Evolutionary conservation across 1,140 invertebrate species (phyloP), one percentile per base, ranked within the genome.

Genomic region (Bombus consobrinus): DNA sequence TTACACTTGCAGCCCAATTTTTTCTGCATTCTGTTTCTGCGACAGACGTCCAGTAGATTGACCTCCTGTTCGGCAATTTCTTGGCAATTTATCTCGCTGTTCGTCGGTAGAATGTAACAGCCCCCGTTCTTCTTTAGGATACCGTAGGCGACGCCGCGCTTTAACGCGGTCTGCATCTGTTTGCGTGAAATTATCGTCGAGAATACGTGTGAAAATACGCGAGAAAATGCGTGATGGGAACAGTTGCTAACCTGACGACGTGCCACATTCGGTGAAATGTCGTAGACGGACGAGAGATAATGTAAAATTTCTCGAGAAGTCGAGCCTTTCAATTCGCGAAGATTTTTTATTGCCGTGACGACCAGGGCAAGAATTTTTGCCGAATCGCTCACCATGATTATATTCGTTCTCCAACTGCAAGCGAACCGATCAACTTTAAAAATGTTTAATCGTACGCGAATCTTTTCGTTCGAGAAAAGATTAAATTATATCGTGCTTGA

Each of bases 31-130:
- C 72, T 81, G 39, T 66, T 62, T 53, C 72, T 85, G 22, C 91
- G 90, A 1, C 82, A 84, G 0, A 85, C 25, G 59, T 93, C 89
- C 18, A 93, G 13, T 9, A 93, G 66, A 34, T 86, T 90, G 1
- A 93, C 71, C 41, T 93, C 91, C 32, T 93, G 92, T 15, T 66
- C 68, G 0, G 90, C 90, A 0, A 93, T 83, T 47, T 93, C 92
- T 34, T 87, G 43, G 8, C 77, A 80, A 10, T 88, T 87, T n/a
- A 77, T 71, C 5, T 89, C 87, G 0, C 73, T 79, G 13, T 78
- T 87, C 3, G 72, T 91, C 39, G 90, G 87, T 15, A 93, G 18
- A 47, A 81, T 88, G 43, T 93, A 93, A 32, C 84, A 81, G 13
- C 77, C 83, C 2, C 81, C 87, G 22, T 57, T 81, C 18, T 92